Percentiles rank a stretch among this genome's conserved stretches.
phyloP scores from a whole-genome alignment of 2,113 vertebrate genomes.

The Paedocypris sp. region DNA sequence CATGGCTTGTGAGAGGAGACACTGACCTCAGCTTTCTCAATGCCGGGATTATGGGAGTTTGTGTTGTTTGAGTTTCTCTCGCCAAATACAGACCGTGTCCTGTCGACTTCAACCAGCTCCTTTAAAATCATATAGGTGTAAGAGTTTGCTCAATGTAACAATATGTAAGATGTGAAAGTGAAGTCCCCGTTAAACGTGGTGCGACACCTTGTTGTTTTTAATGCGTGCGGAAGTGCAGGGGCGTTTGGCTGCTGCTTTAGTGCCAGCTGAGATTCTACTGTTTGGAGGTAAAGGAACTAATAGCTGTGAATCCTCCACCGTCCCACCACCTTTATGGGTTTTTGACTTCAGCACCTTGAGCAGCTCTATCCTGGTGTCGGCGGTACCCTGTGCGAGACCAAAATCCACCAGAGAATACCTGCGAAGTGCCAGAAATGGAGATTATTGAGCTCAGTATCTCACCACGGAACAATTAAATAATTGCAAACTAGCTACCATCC shows the following conservation, averaged over 20 bases:
- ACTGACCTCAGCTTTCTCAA: slow-evolving; percentile 65
- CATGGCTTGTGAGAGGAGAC: not conserved
- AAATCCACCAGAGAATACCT: slow-evolving; percentile 96
- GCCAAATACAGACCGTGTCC: slow-evolving; percentile 82
- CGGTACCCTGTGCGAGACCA: slow-evolving; percentile 89
- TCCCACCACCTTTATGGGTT: slow-evolving; percentile 68
- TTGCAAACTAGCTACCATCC: no score
- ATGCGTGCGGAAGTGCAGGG: slow-evolving; percentile 53
- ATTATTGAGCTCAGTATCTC: no score
- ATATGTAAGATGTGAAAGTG: no score
- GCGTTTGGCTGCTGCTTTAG: slow-evolving; percentile 65
- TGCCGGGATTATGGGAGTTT: slow-evolving; percentile 53
- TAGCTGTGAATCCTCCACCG: slow-evolving; percentile 48
- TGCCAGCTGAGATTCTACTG: slow-evolving; percentile 37
- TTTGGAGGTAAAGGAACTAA: slow-evolving; percentile 36
- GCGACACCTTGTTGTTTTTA: slow-evolving; percentile 72
- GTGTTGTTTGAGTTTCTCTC: slow-evolving; percentile 88
- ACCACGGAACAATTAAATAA: no score
- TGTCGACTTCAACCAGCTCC: slow-evolving; percentile 67
- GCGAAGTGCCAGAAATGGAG: not conserved
- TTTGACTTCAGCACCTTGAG: slow-evolving; percentile 77
- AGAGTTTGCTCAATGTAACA: no score
- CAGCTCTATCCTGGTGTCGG: slow-evolving; percentile 81
- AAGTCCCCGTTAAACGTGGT: no score
- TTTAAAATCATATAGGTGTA: slow-evolving; percentile 41